Conservation (phyloP, 92 coral and sea anemone genomes). For the Virgularia gustaviana region DNA sequence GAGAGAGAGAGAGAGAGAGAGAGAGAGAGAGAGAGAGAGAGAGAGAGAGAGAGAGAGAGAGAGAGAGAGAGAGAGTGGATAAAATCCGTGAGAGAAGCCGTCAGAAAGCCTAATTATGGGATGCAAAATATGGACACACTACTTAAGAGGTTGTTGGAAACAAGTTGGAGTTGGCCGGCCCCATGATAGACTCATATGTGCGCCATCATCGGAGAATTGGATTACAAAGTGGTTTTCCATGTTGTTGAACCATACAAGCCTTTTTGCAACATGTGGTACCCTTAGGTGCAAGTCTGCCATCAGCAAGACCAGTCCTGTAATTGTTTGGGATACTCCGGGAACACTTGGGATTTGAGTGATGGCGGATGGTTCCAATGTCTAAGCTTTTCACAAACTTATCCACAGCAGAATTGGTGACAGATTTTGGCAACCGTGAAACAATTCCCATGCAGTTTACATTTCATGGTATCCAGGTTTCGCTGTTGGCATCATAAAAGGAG, state of each 20-base stretch:
- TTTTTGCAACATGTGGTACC: conserved; percentile 40
- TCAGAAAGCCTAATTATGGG: not conserved
- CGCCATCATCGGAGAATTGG: conserved; percentile 57
- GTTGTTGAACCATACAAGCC: conserved; percentile 55
- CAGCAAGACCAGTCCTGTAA: conserved; percentile 63
- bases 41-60: too few relatives aligned
- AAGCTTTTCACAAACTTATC: conserved; percentile 56
- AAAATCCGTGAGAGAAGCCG: not conserved
- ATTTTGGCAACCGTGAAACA: conserved; percentile 40
- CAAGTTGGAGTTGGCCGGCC: not conserved
- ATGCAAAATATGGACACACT: not conserved
- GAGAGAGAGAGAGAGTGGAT: not conserved
- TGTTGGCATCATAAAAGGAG: conserved; percentile 49
- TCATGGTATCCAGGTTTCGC: conserved; percentile 54
- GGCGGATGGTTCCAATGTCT: conserved; percentile 44
- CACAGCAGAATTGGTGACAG: conserved; percentile 39
- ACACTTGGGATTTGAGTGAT: conserved; percentile 44
- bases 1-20: too few relatives aligned
- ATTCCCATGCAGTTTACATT: conserved; percentile 54
- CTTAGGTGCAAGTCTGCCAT: conserved; percentile 49
- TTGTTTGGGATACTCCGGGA: conserved; percentile 66
- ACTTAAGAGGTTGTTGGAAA: not conserved
- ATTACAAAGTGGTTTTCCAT: conserved; percentile 42
- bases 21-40: too few relatives aligned
- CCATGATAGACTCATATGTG: not conserved